Evolutionary conservation across 2,888 invertebrate genomes (phyloP).

Genomic region (Uropetala carovei): DNA sequence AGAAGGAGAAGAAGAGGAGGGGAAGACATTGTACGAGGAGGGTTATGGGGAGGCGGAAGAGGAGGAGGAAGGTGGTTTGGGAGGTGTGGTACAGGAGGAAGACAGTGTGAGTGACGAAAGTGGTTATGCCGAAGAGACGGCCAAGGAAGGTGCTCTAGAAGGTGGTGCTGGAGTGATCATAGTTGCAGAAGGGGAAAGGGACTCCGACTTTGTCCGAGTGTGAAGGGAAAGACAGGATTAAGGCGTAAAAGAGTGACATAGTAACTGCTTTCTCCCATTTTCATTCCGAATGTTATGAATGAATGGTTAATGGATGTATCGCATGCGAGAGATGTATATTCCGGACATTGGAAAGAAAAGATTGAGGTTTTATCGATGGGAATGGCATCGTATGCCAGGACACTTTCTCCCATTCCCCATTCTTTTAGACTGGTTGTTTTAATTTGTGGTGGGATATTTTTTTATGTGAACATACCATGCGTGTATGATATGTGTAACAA

Average conservation of each 20-base stretch:
- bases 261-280: not conserved
- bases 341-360: not conserved
- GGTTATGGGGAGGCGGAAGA: slow-evolving; percentile 25
- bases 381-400: not conserved
- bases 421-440: not conserved
- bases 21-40: slow-evolving; percentile 31
- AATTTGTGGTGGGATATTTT: not conserved
- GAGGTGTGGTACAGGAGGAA: slow-evolving; percentile 27
- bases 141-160: slow-evolving; percentile 34
- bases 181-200: not conserved
- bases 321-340: not conserved
- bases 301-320: not conserved
- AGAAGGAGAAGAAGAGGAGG: slow-evolving; percentile 38
- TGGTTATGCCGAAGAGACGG: slow-evolving; percentile 51
- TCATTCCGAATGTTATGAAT: not conserved
- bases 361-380: not conserved
- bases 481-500: not conserved
- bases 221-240: not conserved
- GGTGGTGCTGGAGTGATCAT: slow-evolving; percentile 35
- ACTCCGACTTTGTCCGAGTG: slow-evolving; percentile 25
- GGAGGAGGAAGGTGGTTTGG: slow-evolving; percentile 19
- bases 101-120: slow-evolving; percentile 61
- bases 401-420: not conserved
- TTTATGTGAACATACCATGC: not conserved
- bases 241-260: not conserved